Base-by-base conservation (phyloP, 1,140 invertebrate species). In the Phthorimaea operculella region DNA sequence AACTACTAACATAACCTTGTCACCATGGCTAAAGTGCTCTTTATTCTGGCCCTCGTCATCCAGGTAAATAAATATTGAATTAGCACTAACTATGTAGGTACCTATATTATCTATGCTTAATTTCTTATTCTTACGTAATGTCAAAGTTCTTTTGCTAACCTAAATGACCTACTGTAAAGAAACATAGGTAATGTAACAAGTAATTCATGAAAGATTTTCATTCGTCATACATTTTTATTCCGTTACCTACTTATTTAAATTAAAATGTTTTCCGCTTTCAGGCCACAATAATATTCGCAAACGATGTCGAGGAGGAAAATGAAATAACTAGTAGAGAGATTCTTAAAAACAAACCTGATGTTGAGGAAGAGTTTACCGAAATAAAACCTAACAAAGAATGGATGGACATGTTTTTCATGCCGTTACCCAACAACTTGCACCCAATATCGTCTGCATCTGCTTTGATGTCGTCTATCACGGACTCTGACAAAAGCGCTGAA, bases 401-500 rank as follows among this genome's bases (percentile, higher is more conserved):
- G 72, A 62, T 72, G 14, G 74, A 76, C 17, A 44, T 64, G 18
- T 28, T 28, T 28, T 72, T 77, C 9, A 21, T 66, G 1, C 53
- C 60, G 14, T 55, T 72, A 9, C 58, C 62, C 12, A 54, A 55
- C n/a, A 51, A 63, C 12, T 54, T 80, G 0, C 70, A 66, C 53
- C 65, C 74, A 7, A 63, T 71, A 28, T 67, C 77, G 6, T 72
- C 81, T 8, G 68, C 71, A 0, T 58, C 73, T 21, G 2, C 21
- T 28, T 55, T 74, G 59, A 83, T 84, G 78, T 57, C 72, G 15
- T 67, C 77, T 57, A 70, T 70, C 1, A 72, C 66, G 0, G 61
- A 65, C 12, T 68, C 69, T 9, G 65, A 79, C 33, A 77, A 80
- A 64, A 58, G 73, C 6, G 57, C 70, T 5, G 79, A 83, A 68